Conservation (phyloP, 1,140 invertebrate genomes). For the Cydia amplana region DNA sequence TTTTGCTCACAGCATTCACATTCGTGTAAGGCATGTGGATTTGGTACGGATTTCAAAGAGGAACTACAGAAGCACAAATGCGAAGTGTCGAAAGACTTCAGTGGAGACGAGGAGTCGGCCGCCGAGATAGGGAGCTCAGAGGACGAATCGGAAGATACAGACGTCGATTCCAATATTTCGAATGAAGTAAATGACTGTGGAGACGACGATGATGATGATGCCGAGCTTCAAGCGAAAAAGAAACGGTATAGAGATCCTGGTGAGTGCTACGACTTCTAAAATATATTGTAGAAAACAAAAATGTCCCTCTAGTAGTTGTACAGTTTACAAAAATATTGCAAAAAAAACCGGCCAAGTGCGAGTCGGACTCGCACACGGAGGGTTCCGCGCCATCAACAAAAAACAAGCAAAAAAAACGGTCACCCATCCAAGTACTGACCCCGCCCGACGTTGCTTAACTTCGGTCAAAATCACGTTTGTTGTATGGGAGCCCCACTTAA, state of each 20-base stretch:
- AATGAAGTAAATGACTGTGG: conserved; percentile 33
- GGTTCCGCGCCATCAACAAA: too few relatives aligned
- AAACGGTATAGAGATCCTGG: conserved; percentile 32
- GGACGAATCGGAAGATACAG: conserved; percentile 28
- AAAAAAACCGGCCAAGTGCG: too few relatives aligned
- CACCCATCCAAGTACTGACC: too few relatives aligned
- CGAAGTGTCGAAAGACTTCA: conserved; percentile 28
- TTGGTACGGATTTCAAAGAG: conserved; percentile 43
- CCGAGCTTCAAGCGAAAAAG: conserved; percentile 33
- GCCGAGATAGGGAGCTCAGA: conserved; percentile 48
- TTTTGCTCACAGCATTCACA: not conserved
- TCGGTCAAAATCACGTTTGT: too few relatives aligned
- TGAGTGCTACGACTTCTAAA: not conserved
- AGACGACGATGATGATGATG: conserved; percentile 37
- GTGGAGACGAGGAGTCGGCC: conserved; percentile 45
- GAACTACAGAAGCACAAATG: conserved; percentile 47
- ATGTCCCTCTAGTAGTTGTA: too few relatives aligned
- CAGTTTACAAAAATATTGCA: too few relatives aligned
- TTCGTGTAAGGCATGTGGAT: conserved; percentile 38
- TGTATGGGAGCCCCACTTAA: too few relatives aligned
- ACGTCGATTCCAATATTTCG: conserved; percentile 48
- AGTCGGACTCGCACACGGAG: too few relatives aligned
- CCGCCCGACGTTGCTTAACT: too few relatives aligned
- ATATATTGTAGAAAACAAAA: too few relatives aligned
- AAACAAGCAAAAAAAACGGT: too few relatives aligned